These are phyloP conservation scores for Leptarthrus brevirostris DNA, from an alignment of 2,888 invertebrate species.

Conservation along the genomic window DNA sequence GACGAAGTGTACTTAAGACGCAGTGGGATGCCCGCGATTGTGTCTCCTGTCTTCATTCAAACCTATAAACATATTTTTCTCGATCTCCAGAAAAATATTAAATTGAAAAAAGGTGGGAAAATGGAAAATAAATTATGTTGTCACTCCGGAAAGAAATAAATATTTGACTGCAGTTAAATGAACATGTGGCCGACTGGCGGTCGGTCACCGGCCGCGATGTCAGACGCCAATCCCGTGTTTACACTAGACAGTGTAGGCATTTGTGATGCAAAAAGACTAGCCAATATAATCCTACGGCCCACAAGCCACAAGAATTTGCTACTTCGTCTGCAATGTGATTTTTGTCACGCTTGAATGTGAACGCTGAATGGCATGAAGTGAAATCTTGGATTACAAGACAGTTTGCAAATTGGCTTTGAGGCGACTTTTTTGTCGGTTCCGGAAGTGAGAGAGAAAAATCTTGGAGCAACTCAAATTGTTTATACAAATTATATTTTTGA, in stretches of 20 bases:
- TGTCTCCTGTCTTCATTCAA: slow-evolving; percentile 35
- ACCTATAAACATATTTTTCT: slow-evolving; percentile 33
- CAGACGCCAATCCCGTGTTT: background rate
- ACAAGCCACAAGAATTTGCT: background rate
- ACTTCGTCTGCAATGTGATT: background rate
- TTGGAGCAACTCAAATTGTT: background rate
- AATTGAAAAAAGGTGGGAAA: background rate
- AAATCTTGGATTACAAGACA: background rate
- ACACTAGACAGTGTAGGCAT: slow-evolving; percentile 11
- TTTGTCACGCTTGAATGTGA: background rate
- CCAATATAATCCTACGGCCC: slow-evolving; percentile 11
- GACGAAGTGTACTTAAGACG: slow-evolving; percentile 20
- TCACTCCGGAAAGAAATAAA: background rate
- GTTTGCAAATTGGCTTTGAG: slow-evolving; percentile 3
- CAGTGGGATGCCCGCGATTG: slow-evolving; percentile 22
- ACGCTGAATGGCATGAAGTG: background rate
- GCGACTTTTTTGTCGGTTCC: background rate
- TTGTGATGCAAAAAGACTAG: slow-evolving; percentile 3
- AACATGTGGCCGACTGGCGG: too few relatives aligned
- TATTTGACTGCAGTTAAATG: background rate
- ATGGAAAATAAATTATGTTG: slow-evolving; percentile 18
- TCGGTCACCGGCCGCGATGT: background rate
- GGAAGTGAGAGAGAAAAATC: background rate
- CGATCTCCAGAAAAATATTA: slow-evolving; percentile 27
- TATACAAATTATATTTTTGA: background rate